Evolutionary conservation across 2,888 invertebrate species (phyloP).

Genomic region (Mimas tiliae): DNA sequence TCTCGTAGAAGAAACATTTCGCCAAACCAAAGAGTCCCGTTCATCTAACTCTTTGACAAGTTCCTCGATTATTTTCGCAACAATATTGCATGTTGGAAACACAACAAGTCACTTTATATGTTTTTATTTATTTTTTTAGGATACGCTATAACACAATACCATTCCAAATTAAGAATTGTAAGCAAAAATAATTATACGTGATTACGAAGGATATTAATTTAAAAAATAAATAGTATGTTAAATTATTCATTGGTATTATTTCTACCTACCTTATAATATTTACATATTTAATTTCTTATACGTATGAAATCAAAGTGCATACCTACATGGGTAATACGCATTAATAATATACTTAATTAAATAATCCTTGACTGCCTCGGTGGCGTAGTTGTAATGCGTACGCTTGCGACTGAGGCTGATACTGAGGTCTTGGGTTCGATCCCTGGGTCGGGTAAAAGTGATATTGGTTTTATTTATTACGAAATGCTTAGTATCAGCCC

Average conservation of each 20-base stretch:
- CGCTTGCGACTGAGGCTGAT: too few species aligned
- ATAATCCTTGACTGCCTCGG: too few species aligned
- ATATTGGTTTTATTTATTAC: too few species aligned
- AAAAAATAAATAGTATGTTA: conserved; percentile 63
- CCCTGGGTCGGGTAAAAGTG: too few species aligned
- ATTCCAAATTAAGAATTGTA: conserved; percentile 83
- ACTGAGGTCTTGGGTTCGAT: too few species aligned
- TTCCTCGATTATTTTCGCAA: conserved; percentile 58
- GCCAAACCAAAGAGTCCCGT: conserved; percentile 79
- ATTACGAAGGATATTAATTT: conserved; percentile 77
- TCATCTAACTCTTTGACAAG: conserved; percentile 76
- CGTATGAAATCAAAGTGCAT: not conserved
- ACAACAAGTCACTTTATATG: conserved; percentile 59
- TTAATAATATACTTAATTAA: not conserved
- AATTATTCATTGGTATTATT: conserved; percentile 27
- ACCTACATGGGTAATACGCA: not conserved
- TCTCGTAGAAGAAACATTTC: conserved; percentile 55
- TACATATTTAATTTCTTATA: not conserved
- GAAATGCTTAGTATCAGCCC: too few species aligned
- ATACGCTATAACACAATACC: conserved; percentile 76
- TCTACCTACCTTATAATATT: not conserved
- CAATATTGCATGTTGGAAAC: conserved; percentile 65
- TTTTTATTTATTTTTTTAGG: conserved; percentile 82
- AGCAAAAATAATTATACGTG: conserved; percentile 75
- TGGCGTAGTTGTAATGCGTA: too few species aligned